phyloP scores from a whole-genome alignment of 2,113 vertebrate species.

The Falco punctatus region DNA sequence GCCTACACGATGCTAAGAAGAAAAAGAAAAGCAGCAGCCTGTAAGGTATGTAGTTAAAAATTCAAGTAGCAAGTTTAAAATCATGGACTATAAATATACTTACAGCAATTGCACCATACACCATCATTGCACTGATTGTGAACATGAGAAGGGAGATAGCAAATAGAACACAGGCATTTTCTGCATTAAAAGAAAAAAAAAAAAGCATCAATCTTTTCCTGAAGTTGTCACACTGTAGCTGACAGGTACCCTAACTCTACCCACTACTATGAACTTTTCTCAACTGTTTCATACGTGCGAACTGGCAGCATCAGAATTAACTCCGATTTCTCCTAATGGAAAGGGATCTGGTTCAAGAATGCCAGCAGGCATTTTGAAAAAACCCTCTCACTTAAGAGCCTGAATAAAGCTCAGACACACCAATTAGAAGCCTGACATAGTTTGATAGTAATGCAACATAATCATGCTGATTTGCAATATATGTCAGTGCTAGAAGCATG shows the following conservation, averaged over 20 bases:
- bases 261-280: neutral
- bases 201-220: neutral
- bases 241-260: neutral
- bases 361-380: neutral
- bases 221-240: neutral
- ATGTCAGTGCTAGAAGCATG: neutral
- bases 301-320: neutral
- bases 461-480: neutral
- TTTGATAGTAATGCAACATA: neutral
- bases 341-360: neutral
- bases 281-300: neutral
- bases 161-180: conserved; percentile 95
- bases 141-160: conserved; percentile 97
- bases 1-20: conserved; percentile 88
- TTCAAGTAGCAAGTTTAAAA: neutral
- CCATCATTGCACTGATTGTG: conserved; percentile 98
- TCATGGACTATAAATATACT: conserved; percentile 59
- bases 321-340: neutral
- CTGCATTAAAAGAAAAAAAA: conserved; percentile 71
- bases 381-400: neutral
- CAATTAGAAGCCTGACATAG: neutral
- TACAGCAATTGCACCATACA: conserved; percentile 97
- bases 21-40: neutral
- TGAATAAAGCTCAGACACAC: neutral
- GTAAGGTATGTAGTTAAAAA: neutral